Conservation (phyloP, 2,888 invertebrate species). For the Dynastes tityus region DNA sequence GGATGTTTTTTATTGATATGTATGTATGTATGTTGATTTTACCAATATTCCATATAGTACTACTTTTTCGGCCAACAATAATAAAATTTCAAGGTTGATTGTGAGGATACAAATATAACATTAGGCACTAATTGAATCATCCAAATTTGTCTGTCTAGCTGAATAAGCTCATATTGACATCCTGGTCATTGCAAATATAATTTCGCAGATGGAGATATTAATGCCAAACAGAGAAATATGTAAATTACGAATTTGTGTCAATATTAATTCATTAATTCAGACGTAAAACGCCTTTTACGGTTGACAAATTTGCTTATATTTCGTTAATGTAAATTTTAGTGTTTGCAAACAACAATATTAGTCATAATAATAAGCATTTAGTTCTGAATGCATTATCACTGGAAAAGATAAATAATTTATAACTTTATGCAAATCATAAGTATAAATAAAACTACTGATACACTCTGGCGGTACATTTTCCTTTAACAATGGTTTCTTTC, state of each 20-base stretch:
- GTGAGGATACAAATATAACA: slow-evolving; percentile 10
- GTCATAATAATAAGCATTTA: neutral
- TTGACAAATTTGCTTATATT: slow-evolving; percentile 1
- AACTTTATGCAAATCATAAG: slow-evolving; percentile 27
- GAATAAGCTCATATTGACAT: slow-evolving; percentile 7
- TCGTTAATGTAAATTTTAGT: slow-evolving; percentile 21
- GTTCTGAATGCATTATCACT: slow-evolving; percentile 21
- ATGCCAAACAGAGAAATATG: too few species aligned
- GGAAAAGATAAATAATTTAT: slow-evolving; percentile 33
- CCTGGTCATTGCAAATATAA: slow-evolving; percentile 3
- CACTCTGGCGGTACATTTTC: neutral
- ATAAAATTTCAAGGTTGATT: slow-evolving; percentile 21
- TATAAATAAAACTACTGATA: slow-evolving; percentile 34
- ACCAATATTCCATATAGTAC: slow-evolving; percentile 35
- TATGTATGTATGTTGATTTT: slow-evolving; percentile 31
- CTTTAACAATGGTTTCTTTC: slow-evolving; percentile 10
- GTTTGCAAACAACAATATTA: slow-evolving; percentile 30
- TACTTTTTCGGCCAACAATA: slow-evolving; percentile 20
- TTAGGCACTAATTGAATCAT: slow-evolving; percentile 20
- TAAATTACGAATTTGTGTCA: too few species aligned
- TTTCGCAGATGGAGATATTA: neutral
- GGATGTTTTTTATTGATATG: neutral
- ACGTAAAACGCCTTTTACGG: slow-evolving; percentile 5
- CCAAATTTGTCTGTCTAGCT: slow-evolving; percentile 15
- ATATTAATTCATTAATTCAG: slow-evolving; percentile 1